Evolutionary conservation across 2,888 invertebrate species (phyloP), one percentile per base, ranked within the genome.

Genomic region (Agapostemon virescens): DNA sequence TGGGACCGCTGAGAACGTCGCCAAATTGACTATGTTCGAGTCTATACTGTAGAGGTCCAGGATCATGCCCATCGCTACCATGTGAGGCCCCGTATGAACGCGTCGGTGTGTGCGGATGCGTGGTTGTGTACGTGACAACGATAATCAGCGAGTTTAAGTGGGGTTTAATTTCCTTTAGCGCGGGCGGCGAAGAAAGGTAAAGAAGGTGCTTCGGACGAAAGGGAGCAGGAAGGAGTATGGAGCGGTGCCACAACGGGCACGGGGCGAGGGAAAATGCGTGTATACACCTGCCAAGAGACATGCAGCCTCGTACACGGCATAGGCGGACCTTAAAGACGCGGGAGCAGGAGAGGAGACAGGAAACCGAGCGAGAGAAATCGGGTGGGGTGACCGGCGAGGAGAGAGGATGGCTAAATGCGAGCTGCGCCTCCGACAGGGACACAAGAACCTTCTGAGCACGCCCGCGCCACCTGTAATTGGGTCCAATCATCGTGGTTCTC

Each of bases 391-490:
- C 26, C 11, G 69, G 17, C 23, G 68, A 70, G 70, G 67, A 61
- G 36, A 45, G 80, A 83, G 82, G 86, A 87, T 84, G 83, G 84
- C 79, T 77, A 86, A 79, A 85, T 85, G 79, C 83, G 86, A 79
- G 74, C 72, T 77, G 83, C 83, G 85, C 85, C 86, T 85, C 79
- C 84, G 79, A 87, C 81, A 84, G 85, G 86, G 90, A 91, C 89
- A 89, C 88, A 89, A 89, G 87, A 90, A 90, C 88, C 85, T 89
- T 84, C 85, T 67, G 85, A 86, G 85, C 84, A 90, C 91, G 87
- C 91, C 91, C 90, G 90, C 91, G 87, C 90, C 91, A 90, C 89
- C 91, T 91, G 90, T 91, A 91, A 91, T 91, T 91, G 89, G 89
- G 88, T 89, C 89, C 90, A 91, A 91, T 91, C 91, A 90, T 89